A percentile compares a stretch with the other conserved stretches of the same genome.
Conservation (phyloP, 2,113 vertebrate species). For the Bujurquina vittata region DNA sequence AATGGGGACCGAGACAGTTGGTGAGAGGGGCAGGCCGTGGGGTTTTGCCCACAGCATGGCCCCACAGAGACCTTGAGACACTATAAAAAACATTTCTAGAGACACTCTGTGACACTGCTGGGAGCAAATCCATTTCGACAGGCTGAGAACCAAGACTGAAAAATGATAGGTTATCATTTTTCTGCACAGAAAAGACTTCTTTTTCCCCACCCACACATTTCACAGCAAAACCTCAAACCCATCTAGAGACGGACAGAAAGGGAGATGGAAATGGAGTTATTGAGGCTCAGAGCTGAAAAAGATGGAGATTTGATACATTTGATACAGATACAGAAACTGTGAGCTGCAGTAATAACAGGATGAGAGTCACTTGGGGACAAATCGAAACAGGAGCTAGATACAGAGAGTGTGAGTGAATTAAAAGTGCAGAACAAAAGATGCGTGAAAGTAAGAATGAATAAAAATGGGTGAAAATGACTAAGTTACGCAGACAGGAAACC, state of each 20-base stretch:
- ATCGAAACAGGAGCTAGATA: neutral
- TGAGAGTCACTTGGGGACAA: neutral
- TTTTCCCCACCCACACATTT: slow-evolving; percentile 74
- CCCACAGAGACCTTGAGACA: slow-evolving; percentile 51
- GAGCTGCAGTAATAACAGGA: slow-evolving; percentile 12
- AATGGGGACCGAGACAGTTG: neutral
- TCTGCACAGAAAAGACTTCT: slow-evolving; percentile 53
- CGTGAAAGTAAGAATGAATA: slow-evolving; percentile 7
- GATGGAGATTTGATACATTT: slow-evolving; percentile 20
- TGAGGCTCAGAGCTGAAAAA: slow-evolving; percentile 26
- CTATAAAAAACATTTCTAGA: slow-evolving; percentile 60
- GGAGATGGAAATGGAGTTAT: slow-evolving; percentile 33
- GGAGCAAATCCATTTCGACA: slow-evolving; percentile 60
- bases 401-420: neutral
- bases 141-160: slow-evolving; percentile 61
- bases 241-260: slow-evolving; percentile 50
- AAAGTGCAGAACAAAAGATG: neutral
- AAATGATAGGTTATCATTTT: slow-evolving; percentile 76
- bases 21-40: neutral
- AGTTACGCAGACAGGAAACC: slow-evolving; percentile 57
- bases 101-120: slow-evolving; percentile 59
- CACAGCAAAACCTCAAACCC: slow-evolving; percentile 73
- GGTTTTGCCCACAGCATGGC: slow-evolving; percentile 36
- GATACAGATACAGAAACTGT: slow-evolving; percentile 12
- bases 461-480: slow-evolving; percentile 28